phyloP scores from a whole-genome alignment of 2,797 vertebrate species.

The Linurgus olivaceus region DNA sequence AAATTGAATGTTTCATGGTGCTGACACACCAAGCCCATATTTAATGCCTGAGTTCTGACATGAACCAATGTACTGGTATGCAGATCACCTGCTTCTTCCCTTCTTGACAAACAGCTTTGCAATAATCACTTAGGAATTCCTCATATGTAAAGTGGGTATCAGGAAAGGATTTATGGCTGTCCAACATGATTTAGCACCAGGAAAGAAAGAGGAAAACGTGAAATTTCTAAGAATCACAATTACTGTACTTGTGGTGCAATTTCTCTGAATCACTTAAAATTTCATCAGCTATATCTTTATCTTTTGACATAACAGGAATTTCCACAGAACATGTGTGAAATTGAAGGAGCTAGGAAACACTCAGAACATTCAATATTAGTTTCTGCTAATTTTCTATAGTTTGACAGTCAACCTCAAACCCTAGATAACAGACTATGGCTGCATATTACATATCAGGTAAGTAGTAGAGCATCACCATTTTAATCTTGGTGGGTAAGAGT shows the following conservation, averaged over 20 bases:
- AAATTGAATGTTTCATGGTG: not conserved
- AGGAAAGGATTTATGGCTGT: not conserved
- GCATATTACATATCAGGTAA: not conserved
- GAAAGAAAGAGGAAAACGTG: not conserved
- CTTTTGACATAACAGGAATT: not conserved
- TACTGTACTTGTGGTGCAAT: not conserved
- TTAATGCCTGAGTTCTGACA: not conserved
- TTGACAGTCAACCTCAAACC: not conserved
- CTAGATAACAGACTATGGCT: not conserved
- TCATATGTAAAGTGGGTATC: not conserved
- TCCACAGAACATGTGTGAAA: not conserved
- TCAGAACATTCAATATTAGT: not conserved
- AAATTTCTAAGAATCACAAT: not conserved
- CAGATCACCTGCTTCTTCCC: not conserved
- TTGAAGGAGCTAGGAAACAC: not conserved
- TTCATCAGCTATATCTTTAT: not conserved
- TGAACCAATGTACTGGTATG: not conserved
- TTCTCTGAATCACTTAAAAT: not conserved
- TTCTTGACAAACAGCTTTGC: conserved; percentile 9
- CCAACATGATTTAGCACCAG: not conserved
- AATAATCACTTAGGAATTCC: not conserved
- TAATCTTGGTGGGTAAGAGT: not conserved
- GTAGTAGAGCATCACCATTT: not conserved
- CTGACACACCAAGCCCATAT: not conserved
- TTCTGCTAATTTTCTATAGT: not conserved